Evolutionary conservation across 2,113 vertebrate genomes (phyloP).

Genomic region (Collichthys lucidus): DNA sequence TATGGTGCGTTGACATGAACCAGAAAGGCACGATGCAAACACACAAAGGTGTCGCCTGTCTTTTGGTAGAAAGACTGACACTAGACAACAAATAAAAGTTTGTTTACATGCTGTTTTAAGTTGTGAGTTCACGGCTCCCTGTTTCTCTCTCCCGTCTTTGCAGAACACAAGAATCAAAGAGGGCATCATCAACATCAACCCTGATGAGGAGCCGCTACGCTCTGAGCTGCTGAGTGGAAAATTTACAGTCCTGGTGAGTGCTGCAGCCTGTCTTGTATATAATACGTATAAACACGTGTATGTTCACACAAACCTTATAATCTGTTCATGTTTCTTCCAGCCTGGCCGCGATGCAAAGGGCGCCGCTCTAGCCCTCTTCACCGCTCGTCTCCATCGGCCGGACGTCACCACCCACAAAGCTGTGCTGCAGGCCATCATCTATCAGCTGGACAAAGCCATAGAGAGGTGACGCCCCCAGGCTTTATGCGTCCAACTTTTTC

Average conservation of each 20-base stretch:
- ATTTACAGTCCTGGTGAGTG: slow-evolving; percentile 87
- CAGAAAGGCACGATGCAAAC: not conserved
- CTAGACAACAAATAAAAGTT: not conserved
- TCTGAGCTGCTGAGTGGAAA: slow-evolving; percentile 85
- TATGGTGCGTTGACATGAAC: not conserved
- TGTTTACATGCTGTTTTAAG: not conserved
- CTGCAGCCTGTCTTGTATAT: not conserved
- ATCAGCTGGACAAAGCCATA: slow-evolving; percentile 88
- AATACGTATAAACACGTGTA: no score
- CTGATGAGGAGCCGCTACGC: slow-evolving; percentile 85
- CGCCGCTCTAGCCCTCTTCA: slow-evolving; percentile 86
- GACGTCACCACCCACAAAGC: slow-evolving; percentile 85
- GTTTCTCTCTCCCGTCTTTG: not conserved
- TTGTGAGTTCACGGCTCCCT: not conserved
- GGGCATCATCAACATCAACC: slow-evolving; percentile 86
- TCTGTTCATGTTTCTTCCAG: slow-evolving; percentile 59
- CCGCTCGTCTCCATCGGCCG: slow-evolving; percentile 84
- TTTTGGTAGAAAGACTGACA: not conserved
- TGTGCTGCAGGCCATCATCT: slow-evolving; percentile 87
- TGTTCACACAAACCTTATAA: not conserved
- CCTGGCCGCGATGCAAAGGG: slow-evolving; percentile 86
- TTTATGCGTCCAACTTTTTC: not conserved
- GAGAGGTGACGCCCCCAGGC: slow-evolving; percentile 74
- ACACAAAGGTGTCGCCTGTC: not conserved
- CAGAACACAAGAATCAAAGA: slow-evolving; percentile 88